Evolutionary conservation across 2,888 invertebrate species (phyloP).

Genomic region (Nezara viridula): DNA sequence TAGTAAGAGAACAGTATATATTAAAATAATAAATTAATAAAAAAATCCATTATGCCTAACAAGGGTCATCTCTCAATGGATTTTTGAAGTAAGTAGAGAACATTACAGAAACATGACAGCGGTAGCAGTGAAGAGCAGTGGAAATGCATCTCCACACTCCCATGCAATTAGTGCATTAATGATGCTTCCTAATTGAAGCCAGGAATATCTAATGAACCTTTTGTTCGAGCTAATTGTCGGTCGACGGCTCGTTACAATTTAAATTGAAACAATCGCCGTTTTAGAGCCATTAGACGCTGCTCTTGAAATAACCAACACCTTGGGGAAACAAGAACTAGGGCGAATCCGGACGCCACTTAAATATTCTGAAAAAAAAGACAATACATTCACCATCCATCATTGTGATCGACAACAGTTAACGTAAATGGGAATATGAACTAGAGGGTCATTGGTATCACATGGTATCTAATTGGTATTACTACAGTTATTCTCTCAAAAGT

Average conservation of each 20-base stretch:
- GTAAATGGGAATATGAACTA: no score
- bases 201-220: slow-evolving; percentile 55
- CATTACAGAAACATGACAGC: background rate
- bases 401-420: no score
- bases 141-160: slow-evolving; percentile 47
- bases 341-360: no score
- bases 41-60: background rate
- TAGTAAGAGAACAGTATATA: background rate
- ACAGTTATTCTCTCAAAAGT: no score
- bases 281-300: background rate
- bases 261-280: slow-evolving; percentile 35
- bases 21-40: background rate
- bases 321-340: no score
- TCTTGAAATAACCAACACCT: background rate
- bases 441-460: no score
- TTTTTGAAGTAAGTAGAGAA: background rate
- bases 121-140: background rate
- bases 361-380: no score
- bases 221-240: slow-evolving; percentile 45
- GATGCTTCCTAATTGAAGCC: slow-evolving; percentile 50
- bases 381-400: no score
- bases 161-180: slow-evolving; percentile 54
- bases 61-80: background rate
- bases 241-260: slow-evolving; percentile 7
- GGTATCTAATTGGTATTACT: no score